phyloP scores from a whole-genome alignment of 2,888 invertebrate genomes.

The Phengaris arion region DNA sequence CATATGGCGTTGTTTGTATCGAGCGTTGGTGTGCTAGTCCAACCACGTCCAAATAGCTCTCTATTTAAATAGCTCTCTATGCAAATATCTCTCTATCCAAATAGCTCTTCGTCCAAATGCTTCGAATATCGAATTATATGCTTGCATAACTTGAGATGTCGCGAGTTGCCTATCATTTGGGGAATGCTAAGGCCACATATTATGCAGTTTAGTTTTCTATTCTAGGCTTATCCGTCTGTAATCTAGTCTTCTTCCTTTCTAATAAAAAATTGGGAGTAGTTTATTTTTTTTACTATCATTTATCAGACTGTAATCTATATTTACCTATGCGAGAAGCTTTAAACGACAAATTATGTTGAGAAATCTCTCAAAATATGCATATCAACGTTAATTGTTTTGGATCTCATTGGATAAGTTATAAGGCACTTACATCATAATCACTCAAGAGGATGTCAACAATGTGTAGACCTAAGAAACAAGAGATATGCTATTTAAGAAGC shows the following conservation, averaged over 20 bases:
- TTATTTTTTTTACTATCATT: neutral
- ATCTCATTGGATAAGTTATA: neutral
- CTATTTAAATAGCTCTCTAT: too few relatives aligned
- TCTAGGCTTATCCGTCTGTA: neutral
- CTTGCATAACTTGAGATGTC: neutral
- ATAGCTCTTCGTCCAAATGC: neutral
- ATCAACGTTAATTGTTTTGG: neutral
- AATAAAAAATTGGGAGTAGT: neutral
- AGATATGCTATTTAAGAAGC: neutral
- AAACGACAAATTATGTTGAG: too few relatives aligned
- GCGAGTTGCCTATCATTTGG: conserved; percentile 10
- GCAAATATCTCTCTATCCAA: neutral
- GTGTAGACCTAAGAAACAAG: neutral
- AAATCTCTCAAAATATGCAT: neutral
- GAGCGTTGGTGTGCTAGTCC: neutral
- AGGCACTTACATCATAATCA: neutral
- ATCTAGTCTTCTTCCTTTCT: neutral
- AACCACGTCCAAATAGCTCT: neutral
- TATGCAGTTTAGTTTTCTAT: neutral
- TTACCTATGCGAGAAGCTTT: too few relatives aligned
- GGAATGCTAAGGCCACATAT: neutral
- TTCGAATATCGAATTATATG: neutral
- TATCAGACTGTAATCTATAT: too few relatives aligned
- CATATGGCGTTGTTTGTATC: conserved; percentile 9
- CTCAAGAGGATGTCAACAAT: conserved; percentile 34